A percentile compares a stretch with the other conserved stretches of the same genome.
Evolutionary conservation across 2,113 vertebrate genomes (phyloP).

Genomic region (Stegostoma tigrinum): DNA sequence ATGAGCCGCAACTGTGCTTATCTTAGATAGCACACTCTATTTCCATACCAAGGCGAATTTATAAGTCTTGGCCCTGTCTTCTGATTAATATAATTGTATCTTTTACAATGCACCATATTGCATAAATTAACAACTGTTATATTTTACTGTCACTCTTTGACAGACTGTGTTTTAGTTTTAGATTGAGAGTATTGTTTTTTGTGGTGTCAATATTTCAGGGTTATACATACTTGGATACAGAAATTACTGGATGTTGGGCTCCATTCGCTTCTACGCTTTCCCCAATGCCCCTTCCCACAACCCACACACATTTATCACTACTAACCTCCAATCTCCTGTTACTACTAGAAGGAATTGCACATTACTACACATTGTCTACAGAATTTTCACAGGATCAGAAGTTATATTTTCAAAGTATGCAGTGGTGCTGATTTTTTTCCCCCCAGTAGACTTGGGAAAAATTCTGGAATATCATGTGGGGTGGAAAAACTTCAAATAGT

Average conservation of each 20-base stretch:
- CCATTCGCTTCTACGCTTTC: background rate
- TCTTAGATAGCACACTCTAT: background rate
- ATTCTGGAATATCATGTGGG: background rate
- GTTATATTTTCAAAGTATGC: background rate
- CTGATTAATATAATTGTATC: background rate
- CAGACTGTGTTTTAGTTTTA: background rate
- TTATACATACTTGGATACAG: background rate
- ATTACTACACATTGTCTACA: background rate
- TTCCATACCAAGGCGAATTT: background rate
- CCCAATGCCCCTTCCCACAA: background rate
- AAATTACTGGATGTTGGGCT: background rate
- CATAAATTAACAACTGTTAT: background rate
- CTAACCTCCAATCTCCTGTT: background rate
- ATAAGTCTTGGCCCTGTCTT: background rate
- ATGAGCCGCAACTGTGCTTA: background rate
- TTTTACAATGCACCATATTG: background rate
- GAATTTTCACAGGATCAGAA: background rate
- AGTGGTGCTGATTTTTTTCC: too few relatives aligned
- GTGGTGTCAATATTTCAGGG: background rate
- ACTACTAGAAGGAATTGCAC: background rate
- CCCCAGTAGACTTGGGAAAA: background rate
- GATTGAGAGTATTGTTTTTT: background rate
- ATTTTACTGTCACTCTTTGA: background rate
- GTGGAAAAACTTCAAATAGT: background rate
- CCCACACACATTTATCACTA: background rate